Percentiles rank a stretch among this genome's conserved stretches.
Conservation (phyloP, 1,140 invertebrate species). For the Rhagoletis pomonella region DNA sequence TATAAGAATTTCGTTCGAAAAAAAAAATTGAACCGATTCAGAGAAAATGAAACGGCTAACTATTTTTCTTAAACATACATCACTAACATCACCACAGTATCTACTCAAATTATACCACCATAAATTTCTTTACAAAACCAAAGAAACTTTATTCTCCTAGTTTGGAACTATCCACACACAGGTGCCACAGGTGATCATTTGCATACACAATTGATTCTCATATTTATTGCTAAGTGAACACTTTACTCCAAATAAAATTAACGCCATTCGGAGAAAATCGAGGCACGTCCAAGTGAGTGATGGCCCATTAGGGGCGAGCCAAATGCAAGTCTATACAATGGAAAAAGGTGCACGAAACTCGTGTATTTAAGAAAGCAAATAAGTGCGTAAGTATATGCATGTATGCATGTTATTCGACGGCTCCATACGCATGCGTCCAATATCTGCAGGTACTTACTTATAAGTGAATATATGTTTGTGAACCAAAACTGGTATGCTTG, state of each 20-base stretch:
- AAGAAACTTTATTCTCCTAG: too few species aligned
- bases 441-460: neutral
- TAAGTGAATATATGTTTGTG: too few species aligned
- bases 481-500: neutral
- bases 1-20: too few species aligned
- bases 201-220: slow-evolving; percentile 1
- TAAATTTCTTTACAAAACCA: too few species aligned
- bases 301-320: slow-evolving; percentile 3
- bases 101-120: too few species aligned
- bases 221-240: slow-evolving; percentile 16
- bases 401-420: too few species aligned
- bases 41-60: too few species aligned
- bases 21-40: too few species aligned
- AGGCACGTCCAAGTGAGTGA: neutral
- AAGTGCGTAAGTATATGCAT: neutral
- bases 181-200: neutral
- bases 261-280: neutral
- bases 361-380: slow-evolving; percentile 15
- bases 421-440: neutral
- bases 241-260: slow-evolving; percentile 33
- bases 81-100: too few species aligned
- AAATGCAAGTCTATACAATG: neutral
- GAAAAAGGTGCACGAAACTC: neutral
- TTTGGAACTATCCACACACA: too few species aligned
- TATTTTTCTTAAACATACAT: too few species aligned